Percentiles rank a stretch among this genome's conserved stretches.
Evolutionary conservation across 2,113 vertebrate species (phyloP).

Genomic region (Callospermophilus lateralis): DNA sequence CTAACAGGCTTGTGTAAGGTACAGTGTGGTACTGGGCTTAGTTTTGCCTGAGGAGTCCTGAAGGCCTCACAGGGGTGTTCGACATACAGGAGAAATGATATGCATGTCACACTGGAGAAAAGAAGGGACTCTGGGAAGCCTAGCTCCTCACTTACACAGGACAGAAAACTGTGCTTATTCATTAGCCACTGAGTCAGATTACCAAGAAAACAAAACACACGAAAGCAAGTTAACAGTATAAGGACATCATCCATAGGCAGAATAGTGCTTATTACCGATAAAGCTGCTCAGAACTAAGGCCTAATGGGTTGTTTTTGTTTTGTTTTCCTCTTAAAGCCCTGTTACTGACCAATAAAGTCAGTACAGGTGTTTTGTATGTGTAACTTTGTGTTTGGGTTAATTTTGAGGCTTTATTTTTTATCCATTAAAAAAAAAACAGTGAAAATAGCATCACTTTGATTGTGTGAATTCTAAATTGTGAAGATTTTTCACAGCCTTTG

Average conservation of each 20-base stretch:
- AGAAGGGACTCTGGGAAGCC: not conserved
- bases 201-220: not conserved
- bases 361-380: not conserved
- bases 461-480: not conserved
- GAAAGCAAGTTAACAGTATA: not conserved
- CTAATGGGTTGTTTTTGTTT: too few relatives aligned
- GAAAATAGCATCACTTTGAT: not conserved
- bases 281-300: not conserved
- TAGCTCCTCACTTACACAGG: not conserved
- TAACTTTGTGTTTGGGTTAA: not conserved
- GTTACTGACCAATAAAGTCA: not conserved
- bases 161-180: not conserved
- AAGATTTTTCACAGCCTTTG: not conserved
- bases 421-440: not conserved
- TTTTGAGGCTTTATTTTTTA: slow-evolving; percentile 47
- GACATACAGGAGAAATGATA: not conserved
- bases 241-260: not conserved
- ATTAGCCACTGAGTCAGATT: not conserved
- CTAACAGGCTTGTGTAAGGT: not conserved
- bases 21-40: not conserved
- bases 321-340: not conserved
- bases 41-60: not conserved
- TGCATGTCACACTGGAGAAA: not conserved
- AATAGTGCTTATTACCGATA: not conserved
- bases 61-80: not conserved